Conservation (phyloP, 2,888 invertebrate genomes). For the Mongoloraphidia duomilia region DNA sequence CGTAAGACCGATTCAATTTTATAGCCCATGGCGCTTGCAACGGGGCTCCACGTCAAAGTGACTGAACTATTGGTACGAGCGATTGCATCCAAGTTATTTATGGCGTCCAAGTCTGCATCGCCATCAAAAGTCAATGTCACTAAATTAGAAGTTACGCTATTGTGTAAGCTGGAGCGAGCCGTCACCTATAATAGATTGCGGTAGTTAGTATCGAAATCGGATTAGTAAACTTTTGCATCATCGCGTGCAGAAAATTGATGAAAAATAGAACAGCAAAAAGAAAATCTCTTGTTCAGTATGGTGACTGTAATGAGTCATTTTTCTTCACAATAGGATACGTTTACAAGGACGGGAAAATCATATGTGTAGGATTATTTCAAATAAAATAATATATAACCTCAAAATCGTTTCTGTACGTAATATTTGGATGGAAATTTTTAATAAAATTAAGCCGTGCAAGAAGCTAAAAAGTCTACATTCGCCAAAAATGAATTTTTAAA, state of each 20-base stretch:
- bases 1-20: slow-evolving; percentile 35
- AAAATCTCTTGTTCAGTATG: no score
- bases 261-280: no score
- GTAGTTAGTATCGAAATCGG: neutral
- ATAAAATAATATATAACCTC: no score
- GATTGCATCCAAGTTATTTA: slow-evolving; percentile 38
- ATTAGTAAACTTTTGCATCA: neutral
- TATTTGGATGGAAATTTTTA: no score
- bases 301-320: no score
- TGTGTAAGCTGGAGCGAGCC: slow-evolving; percentile 45
- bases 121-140: slow-evolving; percentile 46
- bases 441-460: no score
- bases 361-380: no score
- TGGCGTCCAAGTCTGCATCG: slow-evolving; percentile 43
- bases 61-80: slow-evolving; percentile 37
- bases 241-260: neutral
- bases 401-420: no score
- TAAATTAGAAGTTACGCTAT: slow-evolving; percentile 45
- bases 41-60: slow-evolving; percentile 43
- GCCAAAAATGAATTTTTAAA: no score
- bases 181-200: slow-evolving; percentile 34
- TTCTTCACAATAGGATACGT: no score
- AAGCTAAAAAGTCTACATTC: no score
- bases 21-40: slow-evolving; percentile 45
- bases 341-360: no score